Evolutionary conservation across 1,140 invertebrate species (phyloP).

Genomic region (Pomacea maculata): DNA sequence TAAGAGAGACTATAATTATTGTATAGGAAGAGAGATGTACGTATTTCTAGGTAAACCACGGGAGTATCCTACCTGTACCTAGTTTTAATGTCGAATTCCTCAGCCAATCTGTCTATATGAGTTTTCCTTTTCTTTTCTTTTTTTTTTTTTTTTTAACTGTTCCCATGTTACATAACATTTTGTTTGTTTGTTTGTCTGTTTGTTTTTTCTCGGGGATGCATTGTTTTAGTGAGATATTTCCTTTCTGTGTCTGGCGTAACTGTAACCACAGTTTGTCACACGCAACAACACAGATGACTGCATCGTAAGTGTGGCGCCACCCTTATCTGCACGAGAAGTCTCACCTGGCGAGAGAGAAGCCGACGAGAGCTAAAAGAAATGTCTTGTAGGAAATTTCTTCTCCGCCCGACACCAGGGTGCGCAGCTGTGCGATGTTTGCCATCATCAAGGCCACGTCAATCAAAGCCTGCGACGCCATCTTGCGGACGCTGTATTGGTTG

Average conservation of each 20-base stretch:
- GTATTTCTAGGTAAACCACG: too few relatives aligned
- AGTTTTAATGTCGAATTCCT: too few relatives aligned
- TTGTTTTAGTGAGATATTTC: background rate
- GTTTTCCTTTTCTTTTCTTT: constrained; percentile 1
- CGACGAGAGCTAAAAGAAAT: background rate
- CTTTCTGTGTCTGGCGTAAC: background rate
- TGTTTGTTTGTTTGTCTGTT: background rate
- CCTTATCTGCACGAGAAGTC: background rate
- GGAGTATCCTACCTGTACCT: too few relatives aligned
- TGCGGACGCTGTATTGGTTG: constrained; percentile 32
- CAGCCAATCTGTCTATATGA: background rate
- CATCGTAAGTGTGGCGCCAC: too few relatives aligned
- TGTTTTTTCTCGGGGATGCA: background rate
- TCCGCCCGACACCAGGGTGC: constrained; percentile 26
- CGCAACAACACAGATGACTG: background rate
- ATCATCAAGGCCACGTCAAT: constrained; percentile 39
- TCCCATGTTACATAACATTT: background rate
- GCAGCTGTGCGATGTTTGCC: constrained; percentile 37
- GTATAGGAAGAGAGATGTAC: too few relatives aligned
- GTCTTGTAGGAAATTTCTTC: background rate
- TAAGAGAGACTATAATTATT: too few relatives aligned
- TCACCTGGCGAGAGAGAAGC: constrained; percentile 14
- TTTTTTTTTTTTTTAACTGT: constrained; percentile 3
- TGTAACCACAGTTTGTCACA: background rate
- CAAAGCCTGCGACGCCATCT: constrained; percentile 33